Base-by-base conservation (phyloP, 2,888 invertebrate species). In the Thera obeliscata region DNA sequence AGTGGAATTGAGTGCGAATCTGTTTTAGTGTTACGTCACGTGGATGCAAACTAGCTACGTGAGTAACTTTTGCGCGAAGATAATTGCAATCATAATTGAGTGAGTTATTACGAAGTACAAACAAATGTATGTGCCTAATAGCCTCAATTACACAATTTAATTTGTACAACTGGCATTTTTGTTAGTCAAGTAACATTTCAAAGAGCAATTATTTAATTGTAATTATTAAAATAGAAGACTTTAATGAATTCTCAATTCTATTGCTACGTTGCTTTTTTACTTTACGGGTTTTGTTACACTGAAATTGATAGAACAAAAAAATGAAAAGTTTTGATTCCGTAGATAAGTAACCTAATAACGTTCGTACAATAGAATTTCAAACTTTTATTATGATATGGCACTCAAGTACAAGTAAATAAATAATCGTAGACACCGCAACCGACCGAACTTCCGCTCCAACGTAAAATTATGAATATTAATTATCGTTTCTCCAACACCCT, bases 21-120 rank as follows among this genome's bases (percentile, higher is more conserved):
- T 74, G 78, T 77, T 78, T 70, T 78, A 72, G 76, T 72, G 78
- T 84, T 81, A 80, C 87, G 81, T 89, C 88, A 88, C 88, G 85
- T 85, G 87, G 82, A 82, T 80, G 75, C 76, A 79, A 67, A 79
- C 78, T 82, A 80, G 43, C 43, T 46, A 9, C 80, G 81, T 77
- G 78, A 79, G 74, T 77, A 74, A 67, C 63, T 64, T 70, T 69
- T 71, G 71, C 66, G 71, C 70, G 73, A 72, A 70, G 59, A 64
- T 62, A 54, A 69, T 68, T 68, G 60, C 66, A 58, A 52, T 52
- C 8, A 33, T 52, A 52, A 67, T 69, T 70, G 62, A 55, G 70
- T 75, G 66, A 69, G 72, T 72, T 70, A 67, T 65, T 71, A 60
- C 66, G 46, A 63, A 64, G 64, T 65, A 71, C 38, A 55, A 65